Evolutionary conservation across 2,797 vertebrate species (phyloP).

Genomic region (Craterocephalus amniculus): DNA sequence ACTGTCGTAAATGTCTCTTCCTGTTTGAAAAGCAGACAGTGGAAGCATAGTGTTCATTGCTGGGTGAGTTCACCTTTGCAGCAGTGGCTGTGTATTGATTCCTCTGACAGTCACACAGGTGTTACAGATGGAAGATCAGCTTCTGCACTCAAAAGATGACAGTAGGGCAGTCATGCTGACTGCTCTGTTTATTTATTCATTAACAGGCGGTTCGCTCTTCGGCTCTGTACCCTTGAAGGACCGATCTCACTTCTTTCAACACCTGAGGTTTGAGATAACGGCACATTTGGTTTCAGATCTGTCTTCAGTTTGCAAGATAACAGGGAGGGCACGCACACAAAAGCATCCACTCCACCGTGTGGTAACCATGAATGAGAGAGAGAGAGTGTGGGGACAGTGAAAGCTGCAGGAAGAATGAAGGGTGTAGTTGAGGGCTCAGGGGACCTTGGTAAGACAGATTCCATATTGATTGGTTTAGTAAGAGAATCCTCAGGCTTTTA

Average conservation of each 20-base stretch:
- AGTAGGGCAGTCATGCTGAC: conserved; percentile 47
- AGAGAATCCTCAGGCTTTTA: conserved; percentile 81
- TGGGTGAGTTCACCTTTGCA: conserved; percentile 58
- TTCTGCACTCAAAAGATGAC: conserved; percentile 50
- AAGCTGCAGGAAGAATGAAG: conserved; percentile 53
- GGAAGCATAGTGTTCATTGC: conserved; percentile 3
- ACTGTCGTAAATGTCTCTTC: conserved; percentile 25
- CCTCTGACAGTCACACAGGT: conserved; percentile 64
- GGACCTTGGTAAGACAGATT: conserved; percentile 63
- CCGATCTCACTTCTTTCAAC: conserved; percentile 52
- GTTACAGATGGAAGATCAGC: conserved; percentile 58
- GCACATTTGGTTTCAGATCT: conserved; percentile 36
- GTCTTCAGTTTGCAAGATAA: conserved; percentile 22
- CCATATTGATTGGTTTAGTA: conserved; percentile 82
- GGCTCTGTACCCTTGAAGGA: conserved; percentile 44
- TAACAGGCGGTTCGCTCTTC: conserved; percentile 49
- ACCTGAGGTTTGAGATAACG: conserved; percentile 48
- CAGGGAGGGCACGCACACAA: conserved; percentile 4
- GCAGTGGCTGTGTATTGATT: conserved; percentile 62
- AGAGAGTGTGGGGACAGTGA: conserved; percentile 47
- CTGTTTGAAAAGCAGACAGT: conserved; percentile 32
- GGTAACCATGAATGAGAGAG: conserved; percentile 52
- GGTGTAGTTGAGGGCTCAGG: conserved; percentile 58
- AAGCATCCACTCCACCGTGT: conserved; percentile 9
- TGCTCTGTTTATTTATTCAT: conserved; percentile 72